These are phyloP conservation scores for Trisateles emortualis DNA, from an alignment of 2,888 invertebrate genomes.

Conservation along the genomic window DNA sequence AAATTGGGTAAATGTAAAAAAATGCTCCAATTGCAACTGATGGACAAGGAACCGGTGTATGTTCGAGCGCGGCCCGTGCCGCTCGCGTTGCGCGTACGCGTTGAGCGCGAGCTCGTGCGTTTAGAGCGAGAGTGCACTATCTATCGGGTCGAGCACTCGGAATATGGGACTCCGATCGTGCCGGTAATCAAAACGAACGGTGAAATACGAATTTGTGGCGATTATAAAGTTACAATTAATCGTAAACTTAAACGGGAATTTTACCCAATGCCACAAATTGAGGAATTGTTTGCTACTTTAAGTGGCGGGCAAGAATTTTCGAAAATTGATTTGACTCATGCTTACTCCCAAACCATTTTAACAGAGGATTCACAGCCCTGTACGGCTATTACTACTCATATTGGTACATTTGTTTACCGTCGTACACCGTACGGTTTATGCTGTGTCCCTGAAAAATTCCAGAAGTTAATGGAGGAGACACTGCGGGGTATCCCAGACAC, in stretches of 20 bases:
- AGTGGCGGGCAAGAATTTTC: constrained; percentile 40
- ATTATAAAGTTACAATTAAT: constrained; percentile 39
- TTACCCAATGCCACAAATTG: constrained; percentile 37
- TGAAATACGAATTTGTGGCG: constrained; percentile 32
- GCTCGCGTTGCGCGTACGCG: constrained; percentile 1
- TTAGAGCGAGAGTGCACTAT: constrained; percentile 36
- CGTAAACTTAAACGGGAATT: constrained; percentile 31
- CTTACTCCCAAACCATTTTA: constrained; percentile 34
- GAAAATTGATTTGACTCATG: constrained; percentile 43
- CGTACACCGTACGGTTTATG: not conserved
- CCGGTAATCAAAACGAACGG: not conserved
- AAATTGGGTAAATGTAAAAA: constrained; percentile 28
- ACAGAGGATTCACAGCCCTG: constrained; percentile 1
- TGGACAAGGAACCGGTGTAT: constrained; percentile 24
- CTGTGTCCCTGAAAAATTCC: not conserved
- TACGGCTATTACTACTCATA: constrained; percentile 9
- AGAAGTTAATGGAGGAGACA: not conserved
- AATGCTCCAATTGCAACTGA: constrained; percentile 23
- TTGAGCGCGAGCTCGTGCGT: not conserved
- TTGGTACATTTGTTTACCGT: constrained; percentile 38
- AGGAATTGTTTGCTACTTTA: constrained; percentile 40
- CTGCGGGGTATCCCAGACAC: not conserved
- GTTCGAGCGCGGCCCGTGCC: constrained; percentile 20
- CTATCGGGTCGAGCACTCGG: constrained; percentile 35
- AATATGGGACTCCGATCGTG: constrained; percentile 20